These are phyloP conservation scores for Lysandra coridon DNA, from an alignment of 2,888 invertebrate genomes.

Conservation along the genomic window DNA sequence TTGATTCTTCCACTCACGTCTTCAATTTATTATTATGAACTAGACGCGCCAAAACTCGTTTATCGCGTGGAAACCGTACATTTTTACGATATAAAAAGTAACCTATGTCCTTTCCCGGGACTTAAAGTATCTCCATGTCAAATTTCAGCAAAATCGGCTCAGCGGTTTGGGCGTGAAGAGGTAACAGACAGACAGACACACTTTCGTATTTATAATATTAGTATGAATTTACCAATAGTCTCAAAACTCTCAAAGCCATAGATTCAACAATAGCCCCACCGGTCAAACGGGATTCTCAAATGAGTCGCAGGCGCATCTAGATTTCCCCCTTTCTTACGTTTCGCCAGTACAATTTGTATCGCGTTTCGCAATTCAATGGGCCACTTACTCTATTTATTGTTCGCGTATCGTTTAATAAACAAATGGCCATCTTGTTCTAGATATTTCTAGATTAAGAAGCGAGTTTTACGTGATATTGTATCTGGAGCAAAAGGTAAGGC, in stretches of 20 bases:
- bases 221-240: neutral
- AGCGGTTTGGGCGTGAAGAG: too few species aligned
- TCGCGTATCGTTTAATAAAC: conserved; percentile 32
- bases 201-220: too few species aligned
- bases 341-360: conserved; percentile 64
- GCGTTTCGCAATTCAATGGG: conserved; percentile 71
- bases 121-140: too few species aligned
- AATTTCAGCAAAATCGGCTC: too few species aligned
- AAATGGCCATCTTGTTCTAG: conserved; percentile 21
- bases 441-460: conserved; percentile 12
- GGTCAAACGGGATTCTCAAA: conserved; percentile 61
- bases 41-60: too few species aligned
- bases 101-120: too few species aligned
- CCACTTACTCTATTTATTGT: conserved; percentile 53
- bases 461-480: neutral
- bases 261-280: conserved; percentile 39
- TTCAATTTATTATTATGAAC: too few species aligned
- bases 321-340: conserved; percentile 66
- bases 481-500: neutral
- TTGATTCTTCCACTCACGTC: too few species aligned
- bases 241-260: conserved; percentile 1
- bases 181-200: too few species aligned
- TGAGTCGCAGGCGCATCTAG: conserved; percentile 54
- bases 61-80: too few species aligned
- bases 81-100: too few species aligned